These are phyloP conservation scores for Corythucha ciliata DNA, from an alignment of 2,888 invertebrate genomes.

Conservation along the genomic window DNA sequence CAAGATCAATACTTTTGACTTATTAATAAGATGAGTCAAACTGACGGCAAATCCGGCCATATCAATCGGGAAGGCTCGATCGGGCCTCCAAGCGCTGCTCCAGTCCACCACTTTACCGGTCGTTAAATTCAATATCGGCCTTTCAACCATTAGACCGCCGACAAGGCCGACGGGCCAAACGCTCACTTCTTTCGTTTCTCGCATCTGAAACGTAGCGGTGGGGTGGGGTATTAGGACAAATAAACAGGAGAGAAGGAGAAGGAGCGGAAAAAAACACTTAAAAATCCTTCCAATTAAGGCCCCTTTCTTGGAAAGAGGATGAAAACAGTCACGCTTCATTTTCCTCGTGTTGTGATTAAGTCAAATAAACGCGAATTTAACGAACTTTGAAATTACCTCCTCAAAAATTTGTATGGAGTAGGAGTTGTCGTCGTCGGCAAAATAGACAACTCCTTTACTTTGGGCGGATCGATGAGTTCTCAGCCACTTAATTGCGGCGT, in stretches of 20 bases:
- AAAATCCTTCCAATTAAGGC: background rate
- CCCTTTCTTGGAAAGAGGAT: too few relatives aligned
- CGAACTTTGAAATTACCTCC: conserved; percentile 62
- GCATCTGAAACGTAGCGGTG: conserved; percentile 52
- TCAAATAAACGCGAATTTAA: conserved; percentile 2
- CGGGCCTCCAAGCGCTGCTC: conserved; percentile 76
- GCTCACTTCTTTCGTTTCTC: conserved; percentile 70
- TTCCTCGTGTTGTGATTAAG: conserved; percentile 5
- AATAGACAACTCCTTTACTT: conserved; percentile 70
- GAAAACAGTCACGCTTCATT: background rate
- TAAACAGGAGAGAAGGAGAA: background rate
- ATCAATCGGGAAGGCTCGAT: conserved; percentile 88
- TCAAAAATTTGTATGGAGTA: conserved; percentile 82
- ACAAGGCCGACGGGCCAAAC: conserved; percentile 95
- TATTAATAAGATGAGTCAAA: conserved; percentile 58
- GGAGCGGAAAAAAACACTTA: background rate
- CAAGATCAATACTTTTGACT: conserved; percentile 43
- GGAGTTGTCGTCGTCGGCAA: conserved; percentile 96
- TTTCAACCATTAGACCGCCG: conserved; percentile 87
- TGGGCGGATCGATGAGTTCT: conserved; percentile 52
- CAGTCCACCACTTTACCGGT: conserved; percentile 54
- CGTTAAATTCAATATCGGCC: conserved; percentile 62
- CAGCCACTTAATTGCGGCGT: conserved; percentile 75
- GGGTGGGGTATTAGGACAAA: background rate
- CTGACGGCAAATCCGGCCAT: conserved; percentile 97